These are phyloP conservation scores for Lepidothrix coronata DNA, from an alignment of 2,113 vertebrate species.

Conservation along the genomic window DNA sequence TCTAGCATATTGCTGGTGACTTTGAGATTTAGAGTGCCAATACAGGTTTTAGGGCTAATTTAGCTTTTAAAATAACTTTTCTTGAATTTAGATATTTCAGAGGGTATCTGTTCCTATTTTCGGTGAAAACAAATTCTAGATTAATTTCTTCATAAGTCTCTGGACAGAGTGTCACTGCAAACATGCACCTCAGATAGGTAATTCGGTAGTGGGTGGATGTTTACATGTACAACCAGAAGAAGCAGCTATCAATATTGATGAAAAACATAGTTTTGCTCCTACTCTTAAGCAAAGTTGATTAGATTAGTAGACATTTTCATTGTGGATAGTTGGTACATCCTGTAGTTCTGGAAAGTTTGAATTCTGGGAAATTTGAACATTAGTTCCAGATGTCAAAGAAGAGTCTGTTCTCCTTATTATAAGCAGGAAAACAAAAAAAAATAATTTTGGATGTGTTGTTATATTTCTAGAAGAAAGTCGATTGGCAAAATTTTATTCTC, in stretches of 20 bases:
- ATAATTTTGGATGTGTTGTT: background rate
- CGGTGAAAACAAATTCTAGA: background rate
- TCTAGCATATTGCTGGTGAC: background rate
- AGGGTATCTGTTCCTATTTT: background rate
- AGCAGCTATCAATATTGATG: background rate
- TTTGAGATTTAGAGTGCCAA: background rate
- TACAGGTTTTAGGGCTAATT: background rate
- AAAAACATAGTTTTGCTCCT: background rate
- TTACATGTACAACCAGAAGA: background rate
- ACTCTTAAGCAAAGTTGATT: background rate
- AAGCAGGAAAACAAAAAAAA: background rate
- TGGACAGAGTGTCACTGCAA: background rate
- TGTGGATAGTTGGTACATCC: background rate
- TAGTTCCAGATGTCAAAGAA: background rate
- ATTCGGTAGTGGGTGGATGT: background rate
- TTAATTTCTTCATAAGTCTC: background rate
- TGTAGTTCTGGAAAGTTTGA: background rate
- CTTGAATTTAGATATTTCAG: background rate
- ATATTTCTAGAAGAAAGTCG: background rate
- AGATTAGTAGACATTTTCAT: background rate
- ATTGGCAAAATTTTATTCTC: background rate
- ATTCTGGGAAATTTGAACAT: background rate
- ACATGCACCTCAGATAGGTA: background rate
- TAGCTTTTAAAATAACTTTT: background rate
- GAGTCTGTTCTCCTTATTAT: background rate